These are phyloP conservation scores for Calliscelio sp. DNA, from an alignment of 2,888 invertebrate genomes.

Conservation along the genomic window DNA sequence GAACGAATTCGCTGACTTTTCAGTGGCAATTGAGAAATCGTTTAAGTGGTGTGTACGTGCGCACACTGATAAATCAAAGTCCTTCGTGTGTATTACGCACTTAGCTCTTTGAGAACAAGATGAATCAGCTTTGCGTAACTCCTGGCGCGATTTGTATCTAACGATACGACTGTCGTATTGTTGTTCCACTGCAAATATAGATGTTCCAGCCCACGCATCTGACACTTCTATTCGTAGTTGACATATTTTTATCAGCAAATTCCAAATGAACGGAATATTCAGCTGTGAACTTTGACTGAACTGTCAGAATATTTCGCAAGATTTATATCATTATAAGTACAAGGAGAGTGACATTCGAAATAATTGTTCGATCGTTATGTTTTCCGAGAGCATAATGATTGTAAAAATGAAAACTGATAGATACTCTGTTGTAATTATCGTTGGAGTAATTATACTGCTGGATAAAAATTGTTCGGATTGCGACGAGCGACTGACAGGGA, in stretches of 20 bases:
- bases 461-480: conserved; percentile 32
- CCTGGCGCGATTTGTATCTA: conserved; percentile 55
- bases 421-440: conserved; percentile 1
- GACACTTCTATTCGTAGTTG: no score
- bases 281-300: no score
- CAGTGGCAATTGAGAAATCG: conserved; percentile 58
- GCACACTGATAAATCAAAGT: conserved; percentile 62
- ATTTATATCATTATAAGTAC: no score
- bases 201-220: conserved; percentile 16
- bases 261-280: no score
- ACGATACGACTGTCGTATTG: conserved; percentile 27
- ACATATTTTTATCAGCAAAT: no score
- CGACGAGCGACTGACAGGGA: conserved; percentile 5
- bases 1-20: conserved; percentile 44
- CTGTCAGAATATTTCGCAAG: no score
- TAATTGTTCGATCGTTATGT: no score
- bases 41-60: conserved; percentile 36
- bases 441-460: neutral
- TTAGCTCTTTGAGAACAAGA: conserved; percentile 65
- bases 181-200: conserved; percentile 42
- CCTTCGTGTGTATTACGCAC: conserved; percentile 63
- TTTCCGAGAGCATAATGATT: no score
- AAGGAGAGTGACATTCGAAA: no score
- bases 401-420: neutral
- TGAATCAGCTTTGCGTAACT: conserved; percentile 68